Conservation (phyloP, 2,797 vertebrate species). For the Malurus splendens region DNA sequence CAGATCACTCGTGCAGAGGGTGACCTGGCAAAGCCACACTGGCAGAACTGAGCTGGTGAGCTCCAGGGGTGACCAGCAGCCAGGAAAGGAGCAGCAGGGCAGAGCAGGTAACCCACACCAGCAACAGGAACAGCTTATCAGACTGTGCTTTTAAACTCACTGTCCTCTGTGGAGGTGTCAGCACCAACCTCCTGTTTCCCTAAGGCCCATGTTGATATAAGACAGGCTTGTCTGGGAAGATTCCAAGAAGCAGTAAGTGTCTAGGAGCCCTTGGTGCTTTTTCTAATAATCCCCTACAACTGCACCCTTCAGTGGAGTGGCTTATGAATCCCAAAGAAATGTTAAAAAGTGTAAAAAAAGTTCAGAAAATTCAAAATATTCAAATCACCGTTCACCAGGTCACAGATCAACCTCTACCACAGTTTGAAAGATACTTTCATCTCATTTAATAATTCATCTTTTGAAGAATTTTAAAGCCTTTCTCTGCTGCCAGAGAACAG, state of each 20-base stretch:
- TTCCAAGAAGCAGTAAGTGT: background rate
- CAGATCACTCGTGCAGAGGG: background rate
- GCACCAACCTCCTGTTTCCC: background rate
- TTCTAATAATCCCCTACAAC: background rate
- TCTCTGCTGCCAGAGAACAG: background rate
- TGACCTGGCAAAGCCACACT: background rate
- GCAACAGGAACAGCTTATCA: background rate
- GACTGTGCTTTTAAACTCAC: background rate
- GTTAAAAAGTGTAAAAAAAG: background rate
- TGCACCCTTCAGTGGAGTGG: background rate
- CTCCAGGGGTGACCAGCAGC: background rate
- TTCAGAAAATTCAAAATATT: slow-evolving; percentile 11
- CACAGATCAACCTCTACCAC: background rate
- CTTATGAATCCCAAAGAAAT: background rate
- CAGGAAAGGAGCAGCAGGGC: background rate
- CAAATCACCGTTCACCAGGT: background rate
- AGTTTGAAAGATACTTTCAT: background rate
- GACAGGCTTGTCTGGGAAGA: background rate
- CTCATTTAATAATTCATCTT: background rate
- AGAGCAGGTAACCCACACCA: background rate
- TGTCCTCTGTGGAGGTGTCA: background rate
- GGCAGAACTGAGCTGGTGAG: background rate
- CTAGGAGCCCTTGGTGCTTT: background rate
- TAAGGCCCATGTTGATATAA: background rate
- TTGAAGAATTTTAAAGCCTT: background rate